Evolutionary conservation across 1,140 invertebrate species (phyloP), one percentile per base, ranked within the genome.

Genomic region (Tigriopus japonicus): DNA sequence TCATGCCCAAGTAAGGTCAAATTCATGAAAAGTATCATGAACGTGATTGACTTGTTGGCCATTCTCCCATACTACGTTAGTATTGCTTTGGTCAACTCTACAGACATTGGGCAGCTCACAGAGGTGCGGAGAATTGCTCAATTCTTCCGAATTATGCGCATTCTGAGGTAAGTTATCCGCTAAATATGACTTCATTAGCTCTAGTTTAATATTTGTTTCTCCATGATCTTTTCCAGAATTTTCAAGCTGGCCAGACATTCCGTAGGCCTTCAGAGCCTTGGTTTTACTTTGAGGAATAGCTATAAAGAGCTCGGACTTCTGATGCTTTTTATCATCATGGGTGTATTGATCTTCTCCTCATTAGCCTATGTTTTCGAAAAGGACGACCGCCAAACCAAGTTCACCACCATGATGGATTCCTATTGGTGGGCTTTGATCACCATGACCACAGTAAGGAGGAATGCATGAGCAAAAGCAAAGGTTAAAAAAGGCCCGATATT

Each of bases 381-480:
- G 1, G 63, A 62, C 23, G 40, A 58, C n/a, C 15, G n/a, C 23
- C 24, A 58, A 17, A 58, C 56, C 14, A 52, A 54, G 21, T 80
- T 76, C 66, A 70, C 67, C 42, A 76, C 73, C 66, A 80, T 80
- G 65, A 78, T 78, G 7, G 74, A 74, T 53, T 74, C 77, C n/a
- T 78, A 76, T 66, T 77, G 76, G 76, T 78, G 76, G 76, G 56
- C 64, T 14, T 68, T 74, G 43, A 75, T 78, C 58, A 78, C 76
- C 53, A 75, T 78, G 75, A 75, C 74, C 17, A 74, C 72, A 17
- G 71, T 75, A 58, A 54, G 52, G 28, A 35, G 28, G 28, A 5
- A 3, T 35, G 3, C 28, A 5, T 35, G 3, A 9, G 28, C 28
- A 35, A 35, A 35, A 35, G 9, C 28, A 5, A 35, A 35, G 28